Base-by-base conservation (phyloP, 1,140 invertebrate genomes). In the Aphidius gifuensis region DNA sequence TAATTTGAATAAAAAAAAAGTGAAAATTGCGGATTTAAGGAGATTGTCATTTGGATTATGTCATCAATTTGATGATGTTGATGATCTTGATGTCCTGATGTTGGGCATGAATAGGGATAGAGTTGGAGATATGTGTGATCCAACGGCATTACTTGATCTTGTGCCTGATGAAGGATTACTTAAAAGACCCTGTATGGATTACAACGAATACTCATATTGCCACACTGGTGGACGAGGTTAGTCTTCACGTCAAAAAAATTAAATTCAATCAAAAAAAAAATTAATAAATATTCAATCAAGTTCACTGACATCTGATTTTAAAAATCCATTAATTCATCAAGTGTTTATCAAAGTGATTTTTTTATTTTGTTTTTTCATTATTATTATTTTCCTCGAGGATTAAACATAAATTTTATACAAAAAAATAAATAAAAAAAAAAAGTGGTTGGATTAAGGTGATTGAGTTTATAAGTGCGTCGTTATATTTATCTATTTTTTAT, bases 181-280 rank as follows among this genome's bases (percentile, higher is more conserved):
- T 68, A 77, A 76, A 66, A 74, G 78, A 69, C 78, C 78, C 55
- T 71, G 72, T 72, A 80, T 80, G 75, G 79, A 80, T 79, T 80
- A 80, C 70, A 80, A 81, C 76, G 79, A 81, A 68, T 80, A 81
- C 70, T 78, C 78, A 45, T 81, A 81, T 68, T 81, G 79, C 74
- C 76, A 80, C 71, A 74, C 74, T 65, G 72, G 67, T 69, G 76
- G 73, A 71, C 75, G 78, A 80, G 79, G 79, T 80, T 72, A 75
- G 76, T 78, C 69, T 62, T 60, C 40, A 40, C 16, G 53, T 42
- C 53, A 11, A 11, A 7, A 7, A 11, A 44, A 44, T 44, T 3
- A 44, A 49, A 49, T 48, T 48, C 1, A 11, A 49, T 6, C 2
- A 42, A 23, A 55, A 55, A 55, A 11, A 51, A 44, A 7, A 7